A percentile compares a stretch with the other conserved stretches of the same genome.
Conservation (phyloP, 2,113 vertebrate genomes). For the Myotis lucifugus region DNA sequence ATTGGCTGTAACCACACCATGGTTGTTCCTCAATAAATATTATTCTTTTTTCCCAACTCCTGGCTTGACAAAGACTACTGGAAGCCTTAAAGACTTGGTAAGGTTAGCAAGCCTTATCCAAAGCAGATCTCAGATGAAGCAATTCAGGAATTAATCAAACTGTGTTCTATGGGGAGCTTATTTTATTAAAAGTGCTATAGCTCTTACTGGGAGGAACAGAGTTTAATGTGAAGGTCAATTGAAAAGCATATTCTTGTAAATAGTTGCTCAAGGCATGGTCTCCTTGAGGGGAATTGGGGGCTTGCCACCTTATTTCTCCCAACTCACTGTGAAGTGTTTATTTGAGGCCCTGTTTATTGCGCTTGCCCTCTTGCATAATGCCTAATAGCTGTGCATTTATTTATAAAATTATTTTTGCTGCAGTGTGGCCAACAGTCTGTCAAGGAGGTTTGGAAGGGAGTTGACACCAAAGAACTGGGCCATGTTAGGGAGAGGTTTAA, state of each 20-base stretch:
- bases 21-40: neutral
- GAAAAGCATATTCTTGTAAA: constrained; percentile 36
- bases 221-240: constrained; percentile 29
- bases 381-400: neutral
- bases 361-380: neutral
- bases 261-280: neutral
- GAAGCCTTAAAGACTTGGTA: constrained; percentile 19
- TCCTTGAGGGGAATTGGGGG: constrained; percentile 15
- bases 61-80: neutral
- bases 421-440: neutral
- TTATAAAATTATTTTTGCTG: neutral
- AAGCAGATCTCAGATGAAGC: constrained; percentile 11
- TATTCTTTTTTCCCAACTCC: neutral
- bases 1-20: neutral
- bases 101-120: constrained; percentile 17
- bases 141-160: constrained; percentile 16
- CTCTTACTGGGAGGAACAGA: neutral
- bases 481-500: neutral
- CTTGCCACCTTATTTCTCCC: neutral
- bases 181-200: constrained; percentile 34
- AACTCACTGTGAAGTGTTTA: neutral
- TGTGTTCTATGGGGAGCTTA: neutral
- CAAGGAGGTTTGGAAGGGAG: neutral
- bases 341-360: constrained; percentile 30
- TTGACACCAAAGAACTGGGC: neutral